Base-by-base conservation (phyloP, 2,797 vertebrate species). In the Scolopax rusticola region DNA sequence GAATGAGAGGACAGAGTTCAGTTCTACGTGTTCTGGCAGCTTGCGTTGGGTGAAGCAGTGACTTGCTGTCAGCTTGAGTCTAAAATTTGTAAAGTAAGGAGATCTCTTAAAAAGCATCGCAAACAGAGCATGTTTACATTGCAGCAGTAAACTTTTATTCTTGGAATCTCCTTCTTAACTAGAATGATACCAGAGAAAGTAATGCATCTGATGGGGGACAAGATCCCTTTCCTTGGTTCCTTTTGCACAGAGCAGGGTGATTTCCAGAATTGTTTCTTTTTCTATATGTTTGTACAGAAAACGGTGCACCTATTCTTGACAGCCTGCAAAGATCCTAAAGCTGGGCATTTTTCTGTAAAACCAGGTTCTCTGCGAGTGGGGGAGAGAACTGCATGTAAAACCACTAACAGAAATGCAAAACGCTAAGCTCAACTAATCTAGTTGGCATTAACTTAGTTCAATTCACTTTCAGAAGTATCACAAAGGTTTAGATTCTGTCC, bases 1-100 rank as follows among this genome's bases (percentile, higher is more conserved):
- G 94, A 93, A 91, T 10, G 63, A 90, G 80, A 93, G 79, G 83
- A 88, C 77, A 91, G 73, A 70, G 87, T 91, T 96, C 92, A 91
- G 70, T 60, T 90, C 85, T 73, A 30, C 1, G 8, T 2, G 2
- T 88, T 95, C 90, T 94, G 93, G 91, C 96, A 96, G 77, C 48
- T 56, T 74, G 74, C 3, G 4, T 30, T 56, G 74, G 82, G 67
- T 11, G 63, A 91, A 92, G 84, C 70, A 60, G 40, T 64, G 80
- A 76, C 45, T 81, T 64, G 79, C 74, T 86, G 89, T 89, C 83
- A 86, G 83, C 33, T 51, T 59, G 74, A 54, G 28, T 65, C 76
- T 74, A 63, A 93, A 85, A 65, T 23, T 16, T 56, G 14, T 50
- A 1, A 56, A 63, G 54, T 4, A 33, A 33, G 2, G 50, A 73